These are phyloP conservation scores for Fistularia commersonii DNA, from an alignment of 2,797 vertebrate genomes.

Conservation along the genomic window DNA sequence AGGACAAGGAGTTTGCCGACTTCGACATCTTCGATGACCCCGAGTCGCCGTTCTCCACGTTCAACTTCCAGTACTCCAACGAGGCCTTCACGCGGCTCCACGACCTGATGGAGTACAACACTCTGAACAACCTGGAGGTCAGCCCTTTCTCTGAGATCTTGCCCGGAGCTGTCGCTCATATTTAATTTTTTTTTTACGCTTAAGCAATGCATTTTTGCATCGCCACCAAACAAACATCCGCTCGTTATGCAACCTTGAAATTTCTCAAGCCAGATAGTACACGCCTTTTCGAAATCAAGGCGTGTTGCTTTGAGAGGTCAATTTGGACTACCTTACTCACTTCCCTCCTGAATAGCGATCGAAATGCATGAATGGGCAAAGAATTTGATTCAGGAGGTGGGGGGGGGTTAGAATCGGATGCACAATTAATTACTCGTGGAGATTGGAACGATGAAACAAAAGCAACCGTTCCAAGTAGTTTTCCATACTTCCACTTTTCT, in stretches of 20 bases:
- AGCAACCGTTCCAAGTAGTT: no score
- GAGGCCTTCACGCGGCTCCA: conserved; percentile 90
- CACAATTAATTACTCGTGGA: no score
- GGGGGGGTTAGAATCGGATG: no score
- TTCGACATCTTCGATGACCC: conserved; percentile 98
- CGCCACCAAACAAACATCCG: conserved; percentile 12
- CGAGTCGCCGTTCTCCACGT: conserved; percentile 91
- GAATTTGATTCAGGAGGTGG: not conserved
- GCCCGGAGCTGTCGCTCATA: no score
- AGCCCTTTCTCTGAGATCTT: conserved; percentile 31
- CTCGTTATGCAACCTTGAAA: conserved; percentile 47
- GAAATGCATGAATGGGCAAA: conserved; percentile 8
- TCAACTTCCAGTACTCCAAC: conserved; percentile 96
- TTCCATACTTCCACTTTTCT: no score
- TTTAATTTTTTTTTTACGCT: not conserved
- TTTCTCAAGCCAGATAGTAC: conserved; percentile 8
- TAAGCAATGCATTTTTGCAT: conserved; percentile 6
- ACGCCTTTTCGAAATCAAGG: conserved; percentile 17
- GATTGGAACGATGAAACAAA: no score
- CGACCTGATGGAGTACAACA: conserved; percentile 97
- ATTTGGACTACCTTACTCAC: conserved; percentile 49
- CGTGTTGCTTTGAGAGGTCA: conserved; percentile 26
- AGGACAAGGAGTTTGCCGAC: conserved; percentile 90
- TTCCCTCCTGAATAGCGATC: conserved; percentile 23
- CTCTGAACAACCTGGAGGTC: conserved; percentile 94